phyloP scores from a whole-genome alignment of 2,888 invertebrate species.

The Acholoe squamosa region DNA sequence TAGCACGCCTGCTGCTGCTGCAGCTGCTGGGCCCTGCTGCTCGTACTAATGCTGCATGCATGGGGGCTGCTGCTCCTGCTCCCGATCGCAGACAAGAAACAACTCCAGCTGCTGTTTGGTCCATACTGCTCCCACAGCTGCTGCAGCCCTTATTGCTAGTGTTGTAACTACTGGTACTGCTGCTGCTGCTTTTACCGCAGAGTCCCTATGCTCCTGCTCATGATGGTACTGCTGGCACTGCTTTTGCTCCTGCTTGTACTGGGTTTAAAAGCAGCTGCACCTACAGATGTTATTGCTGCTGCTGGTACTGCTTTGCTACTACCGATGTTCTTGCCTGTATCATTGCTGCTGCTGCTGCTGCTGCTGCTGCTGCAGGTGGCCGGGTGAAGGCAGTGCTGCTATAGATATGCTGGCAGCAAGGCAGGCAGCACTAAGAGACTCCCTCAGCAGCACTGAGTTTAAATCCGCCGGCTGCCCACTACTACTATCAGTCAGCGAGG shows the following conservation, averaged over 20 bases:
- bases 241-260: not conserved
- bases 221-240: not conserved
- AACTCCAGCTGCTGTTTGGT: not conserved
- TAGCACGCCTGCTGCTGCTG: not conserved
- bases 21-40: constrained; percentile 5
- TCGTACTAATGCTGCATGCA: not conserved
- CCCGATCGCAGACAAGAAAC: not conserved
- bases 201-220: not conserved
- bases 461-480: not conserved
- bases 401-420: not conserved
- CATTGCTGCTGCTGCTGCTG: not conserved
- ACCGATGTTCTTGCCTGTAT: not conserved
- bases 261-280: not conserved
- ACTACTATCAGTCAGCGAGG: not conserved
- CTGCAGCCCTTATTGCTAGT: not conserved
- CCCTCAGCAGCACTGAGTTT: constrained; percentile 32
- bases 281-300: not conserved
- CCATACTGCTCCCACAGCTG: not conserved
- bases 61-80: not conserved
- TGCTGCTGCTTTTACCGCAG: not conserved
- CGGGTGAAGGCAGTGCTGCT: not conserved
- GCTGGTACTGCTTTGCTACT: not conserved
- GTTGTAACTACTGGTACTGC: constrained; percentile 1
- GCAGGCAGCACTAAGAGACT: not conserved
- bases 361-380: not conserved